Evolutionary conservation across 2,797 vertebrate species (phyloP).

Genomic region (Acipenser oxyrinchus): DNA sequence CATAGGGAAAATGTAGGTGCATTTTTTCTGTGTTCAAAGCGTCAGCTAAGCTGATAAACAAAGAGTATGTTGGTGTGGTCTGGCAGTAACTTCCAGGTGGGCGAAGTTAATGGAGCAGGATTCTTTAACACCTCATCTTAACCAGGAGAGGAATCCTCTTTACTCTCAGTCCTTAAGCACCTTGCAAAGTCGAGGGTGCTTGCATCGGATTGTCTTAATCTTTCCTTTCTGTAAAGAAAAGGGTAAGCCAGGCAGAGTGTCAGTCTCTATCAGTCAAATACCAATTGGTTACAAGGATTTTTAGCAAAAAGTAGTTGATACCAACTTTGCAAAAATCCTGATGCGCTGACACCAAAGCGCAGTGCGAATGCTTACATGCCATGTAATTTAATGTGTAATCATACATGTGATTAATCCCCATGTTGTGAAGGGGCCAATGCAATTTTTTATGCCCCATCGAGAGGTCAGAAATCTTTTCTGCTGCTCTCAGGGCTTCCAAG

Average conservation of each 20-base stretch:
- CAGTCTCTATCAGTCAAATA: constrained; percentile 57
- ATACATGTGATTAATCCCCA: constrained; percentile 42
- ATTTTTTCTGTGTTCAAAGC: constrained; percentile 24
- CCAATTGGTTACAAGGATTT: constrained; percentile 60
- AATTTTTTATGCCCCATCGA: constrained; percentile 39
- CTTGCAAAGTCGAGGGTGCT: constrained; percentile 57
- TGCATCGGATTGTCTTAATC: constrained; percentile 64
- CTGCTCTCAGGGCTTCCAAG: constrained; percentile 39
- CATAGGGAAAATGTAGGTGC: constrained; percentile 8
- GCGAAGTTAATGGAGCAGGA: constrained; percentile 38
- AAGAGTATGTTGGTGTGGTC: constrained; percentile 46
- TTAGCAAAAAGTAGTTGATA: constrained; percentile 30
- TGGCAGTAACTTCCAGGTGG: constrained; percentile 34
- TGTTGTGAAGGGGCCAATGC: constrained; percentile 37
- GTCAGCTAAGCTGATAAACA: constrained; percentile 51
- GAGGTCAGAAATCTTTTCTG: constrained; percentile 46
- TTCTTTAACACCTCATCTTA: constrained; percentile 48
- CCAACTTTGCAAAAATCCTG: constrained; percentile 37
- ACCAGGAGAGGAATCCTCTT: constrained; percentile 58
- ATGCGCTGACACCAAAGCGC: constrained; percentile 37
- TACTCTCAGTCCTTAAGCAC: constrained; percentile 70
- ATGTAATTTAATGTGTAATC: constrained; percentile 46
- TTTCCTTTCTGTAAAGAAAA: constrained; percentile 59
- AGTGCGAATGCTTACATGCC: constrained; percentile 28
- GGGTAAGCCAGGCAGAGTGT: constrained; percentile 60